Evolutionary conservation across 1,140 invertebrate species (phyloP).

Genomic region (Arion vulgaris): DNA sequence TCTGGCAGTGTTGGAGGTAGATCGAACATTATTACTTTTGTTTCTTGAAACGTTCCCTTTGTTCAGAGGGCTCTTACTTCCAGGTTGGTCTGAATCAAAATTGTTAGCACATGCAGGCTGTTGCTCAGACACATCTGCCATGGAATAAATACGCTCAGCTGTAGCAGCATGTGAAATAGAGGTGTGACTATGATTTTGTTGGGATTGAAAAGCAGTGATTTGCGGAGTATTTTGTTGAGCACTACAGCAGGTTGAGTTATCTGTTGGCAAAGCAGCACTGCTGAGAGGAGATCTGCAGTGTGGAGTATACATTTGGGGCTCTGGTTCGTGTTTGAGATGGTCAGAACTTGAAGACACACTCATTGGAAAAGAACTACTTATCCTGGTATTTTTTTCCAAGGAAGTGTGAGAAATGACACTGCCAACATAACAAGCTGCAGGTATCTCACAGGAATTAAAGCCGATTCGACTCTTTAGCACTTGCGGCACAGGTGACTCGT

Average conservation of each 20-base stretch:
- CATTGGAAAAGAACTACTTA: background rate
- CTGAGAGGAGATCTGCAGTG: background rate
- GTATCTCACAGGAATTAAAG: background rate
- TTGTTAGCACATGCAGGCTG: background rate
- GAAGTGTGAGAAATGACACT: constrained; percentile 1
- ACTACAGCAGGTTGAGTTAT: too few relatives aligned
- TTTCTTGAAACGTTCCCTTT: background rate
- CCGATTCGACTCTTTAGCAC: background rate
- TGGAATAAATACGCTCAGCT: background rate
- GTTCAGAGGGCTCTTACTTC: background rate
- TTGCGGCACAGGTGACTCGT: background rate
- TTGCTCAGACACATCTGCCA: background rate
- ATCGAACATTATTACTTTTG: background rate
- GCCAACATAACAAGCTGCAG: background rate
- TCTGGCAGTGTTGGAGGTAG: background rate
- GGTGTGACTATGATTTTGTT: background rate
- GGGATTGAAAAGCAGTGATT: background rate
- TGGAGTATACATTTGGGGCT: background rate
- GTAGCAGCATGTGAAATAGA: too few relatives aligned
- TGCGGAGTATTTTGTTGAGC: background rate
- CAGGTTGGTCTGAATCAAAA: background rate
- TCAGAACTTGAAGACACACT: background rate
- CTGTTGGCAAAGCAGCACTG: background rate
- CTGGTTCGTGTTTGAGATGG: background rate
- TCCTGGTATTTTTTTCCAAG: background rate